Percentiles rank a stretch among this genome's conserved stretches.
Evolutionary conservation across 2,113 vertebrate species (phyloP).

Genomic region (Martes martes): DNA sequence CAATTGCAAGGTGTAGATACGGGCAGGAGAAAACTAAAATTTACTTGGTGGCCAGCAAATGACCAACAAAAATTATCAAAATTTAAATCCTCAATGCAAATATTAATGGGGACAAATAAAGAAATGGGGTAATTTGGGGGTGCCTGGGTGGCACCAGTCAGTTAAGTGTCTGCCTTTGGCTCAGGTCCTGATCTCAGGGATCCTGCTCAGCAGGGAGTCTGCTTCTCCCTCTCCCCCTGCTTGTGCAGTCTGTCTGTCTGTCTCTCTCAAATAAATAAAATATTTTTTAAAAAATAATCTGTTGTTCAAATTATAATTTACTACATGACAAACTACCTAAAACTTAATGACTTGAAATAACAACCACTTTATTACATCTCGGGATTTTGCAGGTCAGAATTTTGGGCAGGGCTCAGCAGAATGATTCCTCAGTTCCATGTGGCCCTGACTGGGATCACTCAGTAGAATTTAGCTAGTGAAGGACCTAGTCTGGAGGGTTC

Average conservation of each 20-base stretch:
- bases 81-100: background rate
- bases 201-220: background rate
- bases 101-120: background rate
- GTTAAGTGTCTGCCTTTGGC: background rate
- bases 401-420: background rate
- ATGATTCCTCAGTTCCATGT: background rate
- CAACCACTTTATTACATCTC: background rate
- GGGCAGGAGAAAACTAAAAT: background rate
- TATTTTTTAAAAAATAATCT: background rate
- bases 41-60: background rate
- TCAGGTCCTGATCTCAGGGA: background rate
- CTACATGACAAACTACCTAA: background rate
- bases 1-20: background rate
- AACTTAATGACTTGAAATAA: background rate
- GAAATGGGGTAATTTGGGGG: background rate
- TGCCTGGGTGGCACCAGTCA: background rate
- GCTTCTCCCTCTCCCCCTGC: background rate
- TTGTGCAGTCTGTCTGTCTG: background rate
- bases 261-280: background rate
- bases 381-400: background rate
- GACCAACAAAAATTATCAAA: background rate
- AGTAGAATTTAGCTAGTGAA: background rate
- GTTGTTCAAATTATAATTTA: background rate
- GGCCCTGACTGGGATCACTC: background rate
- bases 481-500: background rate